Conservation (phyloP, 2,888 invertebrate species). For the Limnephilus lunatus region DNA sequence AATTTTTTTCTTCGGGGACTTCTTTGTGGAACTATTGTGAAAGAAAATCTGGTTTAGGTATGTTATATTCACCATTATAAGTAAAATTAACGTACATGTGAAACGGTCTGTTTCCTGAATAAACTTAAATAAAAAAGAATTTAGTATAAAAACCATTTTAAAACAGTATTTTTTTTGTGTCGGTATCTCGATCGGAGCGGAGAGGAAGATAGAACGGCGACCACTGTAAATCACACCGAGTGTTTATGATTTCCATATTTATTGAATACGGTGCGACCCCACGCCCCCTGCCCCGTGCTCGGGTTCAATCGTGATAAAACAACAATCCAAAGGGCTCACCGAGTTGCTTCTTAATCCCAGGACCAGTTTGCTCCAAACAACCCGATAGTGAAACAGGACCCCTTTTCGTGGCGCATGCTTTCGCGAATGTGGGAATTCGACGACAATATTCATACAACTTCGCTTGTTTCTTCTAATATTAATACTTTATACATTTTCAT, state of each 20-base stretch:
- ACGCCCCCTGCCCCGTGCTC: conserved; percentile 41
- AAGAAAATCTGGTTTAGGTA: too few species aligned
- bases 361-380: neutral
- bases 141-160: neutral
- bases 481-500: neutral
- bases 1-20: too few species aligned
- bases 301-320: conserved; percentile 63
- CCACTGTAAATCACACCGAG: conserved; percentile 56
- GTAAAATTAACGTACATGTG: too few species aligned
- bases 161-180: neutral
- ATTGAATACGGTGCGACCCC: conserved; percentile 61
- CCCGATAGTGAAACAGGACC: neutral
- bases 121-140: too few species aligned
- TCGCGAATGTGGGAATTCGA: neutral
- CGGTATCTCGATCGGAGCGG: neutral
- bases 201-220: conserved; percentile 9
- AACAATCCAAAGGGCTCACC: conserved; percentile 54
- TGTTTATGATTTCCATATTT: conserved; percentile 65
- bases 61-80: too few species aligned
- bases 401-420: neutral
- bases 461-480: neutral
- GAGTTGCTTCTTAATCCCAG: conserved; percentile 41
- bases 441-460: neutral
- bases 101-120: too few species aligned
- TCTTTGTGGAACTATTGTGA: too few species aligned